phyloP scores from a whole-genome alignment of 2,888 invertebrate species.

The Seira sanloemensis region DNA sequence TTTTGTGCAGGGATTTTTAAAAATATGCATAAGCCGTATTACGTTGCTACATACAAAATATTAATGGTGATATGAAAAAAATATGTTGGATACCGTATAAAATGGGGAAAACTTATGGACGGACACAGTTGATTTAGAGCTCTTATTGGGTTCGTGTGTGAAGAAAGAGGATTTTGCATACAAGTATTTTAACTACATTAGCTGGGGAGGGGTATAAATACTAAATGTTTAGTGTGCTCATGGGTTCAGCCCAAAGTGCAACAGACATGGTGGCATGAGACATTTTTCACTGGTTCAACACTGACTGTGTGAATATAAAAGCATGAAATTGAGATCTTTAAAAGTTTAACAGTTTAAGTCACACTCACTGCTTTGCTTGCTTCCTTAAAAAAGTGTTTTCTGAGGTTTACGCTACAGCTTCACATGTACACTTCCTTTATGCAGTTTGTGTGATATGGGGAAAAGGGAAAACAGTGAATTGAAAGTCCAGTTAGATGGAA shows the following conservation, averaged over 20 bases:
- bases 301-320: conserved; percentile 11
- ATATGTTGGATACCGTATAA: background rate
- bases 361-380: background rate
- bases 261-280: conserved; percentile 27
- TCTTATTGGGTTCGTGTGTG: conserved; percentile 28
- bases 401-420: background rate
- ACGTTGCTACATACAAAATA: background rate
- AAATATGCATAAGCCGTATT: no score
- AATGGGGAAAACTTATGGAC: background rate
- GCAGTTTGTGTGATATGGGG: background rate
- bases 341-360: conserved; percentile 39
- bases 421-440: background rate
- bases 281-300: conserved; percentile 25
- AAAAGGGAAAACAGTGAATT: conserved; percentile 55
- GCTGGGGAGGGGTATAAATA: no score
- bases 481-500: conserved; percentile 40
- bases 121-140: conserved; percentile 35
- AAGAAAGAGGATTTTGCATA: conserved; percentile 6
- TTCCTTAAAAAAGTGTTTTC: background rate
- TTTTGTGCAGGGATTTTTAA: background rate
- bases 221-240: no score
- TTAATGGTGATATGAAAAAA: no score
- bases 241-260: no score
- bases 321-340: conserved; percentile 36
- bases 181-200: background rate